Evolutionary conservation across 2,888 invertebrate species (phyloP).

Genomic region (Nebria brevicollis): DNA sequence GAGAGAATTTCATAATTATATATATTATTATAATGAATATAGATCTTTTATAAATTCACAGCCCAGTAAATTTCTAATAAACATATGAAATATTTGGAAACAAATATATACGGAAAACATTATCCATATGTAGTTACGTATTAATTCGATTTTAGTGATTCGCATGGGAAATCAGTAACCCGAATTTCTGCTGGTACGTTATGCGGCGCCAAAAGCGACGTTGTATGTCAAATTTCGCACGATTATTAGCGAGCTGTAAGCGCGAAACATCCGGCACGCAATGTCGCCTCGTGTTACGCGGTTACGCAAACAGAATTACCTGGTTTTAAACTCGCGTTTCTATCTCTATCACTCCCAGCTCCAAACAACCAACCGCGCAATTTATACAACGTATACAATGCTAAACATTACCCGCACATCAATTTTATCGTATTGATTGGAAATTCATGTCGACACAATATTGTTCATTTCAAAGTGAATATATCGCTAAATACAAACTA

Average conservation of each 20-base stretch:
- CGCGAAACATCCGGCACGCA: conserved; percentile 31
- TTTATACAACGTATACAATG: neutral
- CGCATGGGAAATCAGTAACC: conserved; percentile 24
- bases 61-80: neutral
- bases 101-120: conserved; percentile 11
- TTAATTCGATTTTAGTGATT: conserved; percentile 43
- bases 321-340: conserved; percentile 11
- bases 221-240: conserved; percentile 41
- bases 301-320: conserved; percentile 16
- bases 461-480: neutral
- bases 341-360: neutral
- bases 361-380: neutral
- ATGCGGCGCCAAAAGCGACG: neutral
- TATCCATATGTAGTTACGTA: conserved; percentile 44
- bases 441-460: neutral
- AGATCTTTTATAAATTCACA: neutral
- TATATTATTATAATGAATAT: neutral
- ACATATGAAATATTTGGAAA: neutral
- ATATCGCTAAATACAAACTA: neutral
- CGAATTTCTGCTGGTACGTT: conserved; percentile 2
- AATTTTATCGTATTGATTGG: neutral
- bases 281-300: conserved; percentile 16
- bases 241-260: conserved; percentile 29
- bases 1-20: too few species aligned
- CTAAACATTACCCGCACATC: neutral